A percentile compares a stretch with the other conserved stretches of the same genome.
Evolutionary conservation across 1,140 invertebrate genomes (phyloP).

Genomic region (Himalopsyche phryganea): DNA sequence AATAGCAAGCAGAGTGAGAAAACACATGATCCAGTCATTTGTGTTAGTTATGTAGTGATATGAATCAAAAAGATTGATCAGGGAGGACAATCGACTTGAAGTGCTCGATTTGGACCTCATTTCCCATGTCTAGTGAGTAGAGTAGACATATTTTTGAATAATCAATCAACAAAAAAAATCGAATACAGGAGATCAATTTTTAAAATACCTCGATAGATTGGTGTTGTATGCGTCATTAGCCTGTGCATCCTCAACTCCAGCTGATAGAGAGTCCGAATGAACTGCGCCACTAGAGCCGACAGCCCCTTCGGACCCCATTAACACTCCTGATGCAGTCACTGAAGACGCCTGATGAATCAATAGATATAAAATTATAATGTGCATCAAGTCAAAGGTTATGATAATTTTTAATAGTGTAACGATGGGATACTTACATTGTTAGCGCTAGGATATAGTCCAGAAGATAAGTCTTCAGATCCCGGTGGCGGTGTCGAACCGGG

Average conservation of each 20-base stretch:
- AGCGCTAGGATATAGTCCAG: slow-evolving; percentile 8
- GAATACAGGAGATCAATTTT: too few relatives aligned
- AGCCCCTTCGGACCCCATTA: slow-evolving; percentile 34
- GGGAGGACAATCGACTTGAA: too few relatives aligned
- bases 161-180: too few relatives aligned
- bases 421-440: slow-evolving; percentile 21
- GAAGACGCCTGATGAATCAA: not conserved
- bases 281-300: slow-evolving; percentile 35
- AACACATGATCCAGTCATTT: too few relatives aligned
- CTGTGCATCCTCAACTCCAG: slow-evolving; percentile 16
- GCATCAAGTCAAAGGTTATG: not conserved
- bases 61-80: too few relatives aligned
- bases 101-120: too few relatives aligned
- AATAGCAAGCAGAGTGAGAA: too few relatives aligned
- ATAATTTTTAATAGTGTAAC: not conserved
- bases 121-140: too few relatives aligned
- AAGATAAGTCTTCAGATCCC: slow-evolving; percentile 32
- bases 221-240: slow-evolving; percentile 38
- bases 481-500: slow-evolving; percentile 40
- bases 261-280: slow-evolving; percentile 28
- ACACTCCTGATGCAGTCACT: slow-evolving; percentile 8
- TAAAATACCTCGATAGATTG: slow-evolving; percentile 45
- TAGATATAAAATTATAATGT: not conserved
- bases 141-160: too few relatives aligned
- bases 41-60: too few relatives aligned